Evolutionary conservation across 2,797 vertebrate species (phyloP).

Genomic region (Gallinago nigripennis): DNA sequence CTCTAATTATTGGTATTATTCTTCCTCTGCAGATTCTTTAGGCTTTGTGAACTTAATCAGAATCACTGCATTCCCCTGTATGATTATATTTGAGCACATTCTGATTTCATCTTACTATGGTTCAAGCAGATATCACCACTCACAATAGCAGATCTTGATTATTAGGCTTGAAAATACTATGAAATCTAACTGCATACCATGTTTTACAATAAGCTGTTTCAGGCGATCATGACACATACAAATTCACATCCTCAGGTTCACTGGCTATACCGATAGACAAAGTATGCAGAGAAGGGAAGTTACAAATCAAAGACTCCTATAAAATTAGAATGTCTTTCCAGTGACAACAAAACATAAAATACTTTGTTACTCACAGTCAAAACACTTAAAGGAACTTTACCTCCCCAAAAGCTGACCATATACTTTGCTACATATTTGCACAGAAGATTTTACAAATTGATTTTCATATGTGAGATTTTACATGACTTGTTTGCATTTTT

Average conservation of each 20-base stretch:
- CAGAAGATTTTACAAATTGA: not conserved
- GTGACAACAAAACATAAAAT: not conserved
- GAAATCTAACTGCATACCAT: not conserved
- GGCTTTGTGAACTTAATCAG: not conserved
- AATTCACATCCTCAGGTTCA: not conserved
- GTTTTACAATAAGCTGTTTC: not conserved
- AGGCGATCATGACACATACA: not conserved
- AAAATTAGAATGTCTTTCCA: not conserved
- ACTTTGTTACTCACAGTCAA: not conserved
- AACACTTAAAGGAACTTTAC: not conserved
- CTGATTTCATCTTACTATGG: not conserved
- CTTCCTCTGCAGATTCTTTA: not conserved
- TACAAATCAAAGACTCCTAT: not conserved
- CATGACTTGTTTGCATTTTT: not conserved
- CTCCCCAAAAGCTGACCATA: not conserved
- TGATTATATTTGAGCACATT: not conserved
- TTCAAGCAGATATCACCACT: not conserved
- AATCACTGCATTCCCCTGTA: not conserved
- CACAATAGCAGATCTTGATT: not conserved
- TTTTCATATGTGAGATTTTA: not conserved
- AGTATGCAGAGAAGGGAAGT: not conserved
- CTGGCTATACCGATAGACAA: not conserved
- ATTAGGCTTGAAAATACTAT: not conserved
- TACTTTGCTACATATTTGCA: not conserved
- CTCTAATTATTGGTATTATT: slow-evolving; percentile 1